A percentile compares a stretch with the other conserved stretches of the same genome.
These are phyloP conservation scores for Operophtera brumata DNA, from an alignment of 2,888 invertebrate genomes.

Conservation along the genomic window DNA sequence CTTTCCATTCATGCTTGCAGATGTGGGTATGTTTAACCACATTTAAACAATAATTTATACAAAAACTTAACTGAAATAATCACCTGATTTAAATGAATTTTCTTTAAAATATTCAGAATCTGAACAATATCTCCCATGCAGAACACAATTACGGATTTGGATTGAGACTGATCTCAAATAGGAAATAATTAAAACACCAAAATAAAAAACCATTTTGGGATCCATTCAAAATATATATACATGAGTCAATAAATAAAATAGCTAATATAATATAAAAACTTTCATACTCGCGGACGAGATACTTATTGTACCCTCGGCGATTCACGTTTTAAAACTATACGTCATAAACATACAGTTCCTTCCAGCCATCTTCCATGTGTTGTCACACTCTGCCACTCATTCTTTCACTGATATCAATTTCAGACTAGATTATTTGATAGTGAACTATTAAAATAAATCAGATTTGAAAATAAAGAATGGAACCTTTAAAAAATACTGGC, in stretches of 20 bases:
- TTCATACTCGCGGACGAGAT: constrained; percentile 30
- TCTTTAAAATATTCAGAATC: constrained; percentile 22
- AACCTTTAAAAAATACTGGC: constrained; percentile 69
- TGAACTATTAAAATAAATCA: constrained; percentile 42
- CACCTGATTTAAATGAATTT: constrained; percentile 24
- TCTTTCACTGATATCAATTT: constrained; percentile 56
- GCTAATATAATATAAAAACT: constrained; percentile 40
- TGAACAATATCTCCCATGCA: constrained; percentile 14
- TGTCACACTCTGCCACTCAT: constrained; percentile 45
- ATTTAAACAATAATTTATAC: neutral
- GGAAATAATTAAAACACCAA: constrained; percentile 35
- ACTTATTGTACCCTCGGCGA: constrained; percentile 24
- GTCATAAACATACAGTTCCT: constrained; percentile 22
- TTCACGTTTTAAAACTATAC: constrained; percentile 34
- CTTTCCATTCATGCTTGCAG: constrained; percentile 8
- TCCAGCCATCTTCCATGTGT: constrained; percentile 23
- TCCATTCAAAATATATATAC: constrained; percentile 38
- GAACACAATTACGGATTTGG: constrained; percentile 26
- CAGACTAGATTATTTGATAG: constrained; percentile 63
- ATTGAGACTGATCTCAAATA: constrained; percentile 23
- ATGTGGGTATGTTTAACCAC: neutral
- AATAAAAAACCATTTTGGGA: constrained; percentile 37
- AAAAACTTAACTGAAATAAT: constrained; percentile 10
- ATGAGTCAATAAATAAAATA: constrained; percentile 46
- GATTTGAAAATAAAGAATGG: constrained; percentile 31